Base-by-base conservation (phyloP, 1,140 invertebrate species). In the Euwallacea similis region DNA sequence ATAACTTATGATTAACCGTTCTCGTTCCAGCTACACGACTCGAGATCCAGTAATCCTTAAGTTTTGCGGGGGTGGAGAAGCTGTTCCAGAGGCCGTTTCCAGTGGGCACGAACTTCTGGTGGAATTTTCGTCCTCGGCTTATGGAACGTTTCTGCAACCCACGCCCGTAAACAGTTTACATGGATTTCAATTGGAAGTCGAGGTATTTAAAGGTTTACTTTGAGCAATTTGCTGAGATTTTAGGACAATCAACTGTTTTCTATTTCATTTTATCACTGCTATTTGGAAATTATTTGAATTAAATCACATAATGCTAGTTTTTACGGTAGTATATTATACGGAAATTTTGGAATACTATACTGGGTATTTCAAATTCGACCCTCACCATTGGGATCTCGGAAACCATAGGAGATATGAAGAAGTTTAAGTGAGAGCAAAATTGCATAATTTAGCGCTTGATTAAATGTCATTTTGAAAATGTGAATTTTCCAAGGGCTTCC, bases 51-150 rank as follows among this genome's bases (percentile, higher is more conserved):
- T 95, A 68, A 90, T 96, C 73, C 83, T 95, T 71, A 93, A 93
- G 82, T 95, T 96, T 81, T 97, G 94, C 78, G 94, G 94, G 2
- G 90, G 90, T 44, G 94, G 93, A 46, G 89, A 92, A 75, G 86
- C 91, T 0, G 89, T 95, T 42, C 93, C 93, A 0, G 88, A 91
- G 77, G 88, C 91, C 11, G 87, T 91, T 67, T 94, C 93, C 64
- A 94, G 92, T 78, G 92, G 92, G 0, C 90, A 92, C 47, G 93
- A 95, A 80, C 85, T 95, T 69, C 84, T 95, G 55, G 92, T 96
- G 33, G 93, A 95, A 82, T 94, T 96, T 80, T 93, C 91, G 68
- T 94, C 92, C n/a, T 94, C 92, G 21, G 91, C 93, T 3, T 94
- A 91, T 82, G 93, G 93, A 76, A 94, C 93, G 69, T 92, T 95